phyloP scores from a whole-genome alignment of 2,797 vertebrate genomes.

The Falco rusticolus region DNA sequence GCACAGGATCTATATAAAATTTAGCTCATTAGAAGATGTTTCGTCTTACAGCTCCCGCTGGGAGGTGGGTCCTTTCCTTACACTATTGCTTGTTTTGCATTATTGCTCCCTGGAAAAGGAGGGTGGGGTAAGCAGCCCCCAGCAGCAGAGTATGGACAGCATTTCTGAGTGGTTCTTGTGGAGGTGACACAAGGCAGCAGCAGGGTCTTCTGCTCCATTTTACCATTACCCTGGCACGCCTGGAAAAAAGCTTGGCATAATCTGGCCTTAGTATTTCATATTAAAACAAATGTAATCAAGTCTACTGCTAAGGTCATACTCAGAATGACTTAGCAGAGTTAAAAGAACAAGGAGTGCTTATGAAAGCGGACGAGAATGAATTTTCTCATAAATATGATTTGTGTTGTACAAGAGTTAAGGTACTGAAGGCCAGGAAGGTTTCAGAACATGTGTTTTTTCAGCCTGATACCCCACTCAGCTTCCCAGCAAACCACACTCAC shows the following conservation, averaged over 20 bases:
- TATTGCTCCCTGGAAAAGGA: neutral
- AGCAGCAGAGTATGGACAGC: neutral
- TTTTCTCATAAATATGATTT: neutral
- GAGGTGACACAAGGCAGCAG: neutral
- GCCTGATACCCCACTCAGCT: neutral
- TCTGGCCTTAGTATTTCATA: neutral
- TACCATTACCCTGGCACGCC: neutral
- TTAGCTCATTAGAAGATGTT: conserved; percentile 23
- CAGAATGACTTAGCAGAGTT: neutral
- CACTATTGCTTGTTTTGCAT: neutral
- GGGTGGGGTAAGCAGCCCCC: neutral
- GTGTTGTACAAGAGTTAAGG: neutral
- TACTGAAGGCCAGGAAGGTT: neutral
- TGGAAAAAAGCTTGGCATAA: neutral
- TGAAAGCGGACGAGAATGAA: neutral
- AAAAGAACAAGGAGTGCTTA: neutral
- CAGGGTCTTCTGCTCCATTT: neutral
- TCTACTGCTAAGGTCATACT: neutral
- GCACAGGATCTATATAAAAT: neutral
- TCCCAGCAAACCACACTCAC: neutral
- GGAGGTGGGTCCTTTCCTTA: neutral
- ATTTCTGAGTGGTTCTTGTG: neutral
- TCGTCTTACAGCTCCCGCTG: fast-evolving
- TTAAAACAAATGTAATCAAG: neutral
- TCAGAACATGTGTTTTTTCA: neutral